phyloP scores from a whole-genome alignment of 2,113 vertebrate genomes.

The Barnardius zonarius region DNA sequence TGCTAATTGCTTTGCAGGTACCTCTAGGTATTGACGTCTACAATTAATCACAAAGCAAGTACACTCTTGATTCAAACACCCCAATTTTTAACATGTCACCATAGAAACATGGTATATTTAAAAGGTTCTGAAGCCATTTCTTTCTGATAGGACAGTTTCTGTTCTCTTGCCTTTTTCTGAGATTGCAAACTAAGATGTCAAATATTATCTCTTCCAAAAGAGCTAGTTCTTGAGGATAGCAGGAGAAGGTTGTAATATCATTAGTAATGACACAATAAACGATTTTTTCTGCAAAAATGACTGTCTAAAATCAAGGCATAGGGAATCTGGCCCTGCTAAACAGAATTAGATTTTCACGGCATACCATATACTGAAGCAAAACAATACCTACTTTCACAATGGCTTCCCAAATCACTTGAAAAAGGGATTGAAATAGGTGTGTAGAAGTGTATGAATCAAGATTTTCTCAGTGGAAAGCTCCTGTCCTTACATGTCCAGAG shows the following conservation, averaged over 20 bases:
- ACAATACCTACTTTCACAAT: background rate
- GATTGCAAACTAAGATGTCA: slow-evolving; percentile 16
- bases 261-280: background rate
- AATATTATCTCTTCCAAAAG: background rate
- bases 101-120: background rate
- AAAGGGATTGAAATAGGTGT: background rate
- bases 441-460: background rate
- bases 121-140: background rate
- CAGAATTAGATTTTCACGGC: background rate
- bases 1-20: slow-evolving; percentile 52
- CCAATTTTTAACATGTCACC: background rate
- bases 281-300: background rate
- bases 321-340: background rate
- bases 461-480: background rate
- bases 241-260: background rate
- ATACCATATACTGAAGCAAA: background rate
- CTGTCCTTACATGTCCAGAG: background rate
- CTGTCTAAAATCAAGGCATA: background rate
- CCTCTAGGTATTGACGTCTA: background rate
- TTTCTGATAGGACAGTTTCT: background rate
- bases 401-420: background rate
- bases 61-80: background rate
- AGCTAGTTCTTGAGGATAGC: background rate
- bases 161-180: background rate
- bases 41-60: slow-evolving; percentile 4